Base-by-base conservation (phyloP, 2,888 invertebrate genomes). In the Drosophila anomalipes region DNA sequence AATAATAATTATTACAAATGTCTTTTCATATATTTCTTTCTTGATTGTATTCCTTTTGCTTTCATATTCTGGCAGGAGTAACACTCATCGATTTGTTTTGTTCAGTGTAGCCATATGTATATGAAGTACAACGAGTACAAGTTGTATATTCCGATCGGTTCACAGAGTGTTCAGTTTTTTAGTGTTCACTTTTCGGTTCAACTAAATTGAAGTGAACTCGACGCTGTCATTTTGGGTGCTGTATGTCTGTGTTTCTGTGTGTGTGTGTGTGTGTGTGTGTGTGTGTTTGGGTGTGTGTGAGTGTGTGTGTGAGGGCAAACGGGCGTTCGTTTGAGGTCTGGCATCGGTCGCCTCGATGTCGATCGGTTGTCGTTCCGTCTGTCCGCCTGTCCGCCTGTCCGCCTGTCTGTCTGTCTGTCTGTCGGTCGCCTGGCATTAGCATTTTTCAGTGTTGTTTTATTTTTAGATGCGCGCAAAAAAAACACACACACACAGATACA, bases 381-480 rank as follows among this genome's bases (percentile, higher is more conserved):
- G 71, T 83, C 60, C 35, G 39, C 39, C 28, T 28, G 28, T 28
- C n/a, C n/a, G n/a, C n/a, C n/a, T n/a, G n/a, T n/a, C n/a, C n/a
- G 22, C 22, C 32, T 0, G 16, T 16, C 49, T 12, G 68, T 39
- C 72, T 32, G 71, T 81, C 74, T 65, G 59, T 52, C 70, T 35
- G 71, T 83, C 75, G 61, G 59, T 68, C 86, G 87, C 82, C 72
- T 88, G 86, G 86, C 89, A 86, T 86, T 86, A 86, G 90, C 90
- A 86, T 86, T 90, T 79, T 85, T 90, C 90, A 88, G 86, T 90
- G 83, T 90, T 86, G 90, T 71, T 86, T 85, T 86, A 86, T 86
- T 90, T 86, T 90, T 86, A 86, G 86, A 86, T 85, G 86, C 77
- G 74, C 89, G 90, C 88, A 87, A 87, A 89, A 86, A 86, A 74